Conservation (phyloP, 1,140 invertebrate genomes). For the Hermetia illucens region DNA sequence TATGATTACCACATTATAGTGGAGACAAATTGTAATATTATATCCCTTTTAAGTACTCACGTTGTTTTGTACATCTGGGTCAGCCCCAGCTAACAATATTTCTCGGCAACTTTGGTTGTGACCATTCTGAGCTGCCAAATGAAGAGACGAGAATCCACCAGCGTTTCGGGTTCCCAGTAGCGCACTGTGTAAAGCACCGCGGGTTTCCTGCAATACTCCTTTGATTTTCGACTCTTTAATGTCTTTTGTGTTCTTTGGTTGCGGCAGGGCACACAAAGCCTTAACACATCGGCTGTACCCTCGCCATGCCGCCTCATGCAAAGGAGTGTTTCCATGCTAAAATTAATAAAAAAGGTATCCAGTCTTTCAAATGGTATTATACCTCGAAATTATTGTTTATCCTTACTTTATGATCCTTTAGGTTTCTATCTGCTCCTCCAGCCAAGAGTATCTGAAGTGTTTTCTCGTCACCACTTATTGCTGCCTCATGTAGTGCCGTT, state of each 20-base stretch:
- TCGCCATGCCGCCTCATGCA: slow-evolving; percentile 90
- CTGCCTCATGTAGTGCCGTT: slow-evolving; percentile 22
- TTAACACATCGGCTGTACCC: slow-evolving; percentile 78
- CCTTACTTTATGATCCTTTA: background rate
- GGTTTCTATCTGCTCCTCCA: slow-evolving; percentile 13
- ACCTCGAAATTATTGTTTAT: background rate
- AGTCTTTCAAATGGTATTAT: background rate
- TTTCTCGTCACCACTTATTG: slow-evolving; percentile 20
- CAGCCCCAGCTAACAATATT: slow-evolving; percentile 70
- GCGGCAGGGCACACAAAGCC: slow-evolving; percentile 42
- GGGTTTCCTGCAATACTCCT: slow-evolving; percentile 12
- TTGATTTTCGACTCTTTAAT: slow-evolving; percentile 8
- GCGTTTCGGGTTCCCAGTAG: slow-evolving; percentile 65
- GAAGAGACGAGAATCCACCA: slow-evolving; percentile 83
- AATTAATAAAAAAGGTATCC: slow-evolving; percentile 15
- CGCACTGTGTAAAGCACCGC: slow-evolving; percentile 46
- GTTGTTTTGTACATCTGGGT: slow-evolving; percentile 83
- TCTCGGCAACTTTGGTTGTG: slow-evolving; percentile 91
- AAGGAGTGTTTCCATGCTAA: slow-evolving; percentile 76
- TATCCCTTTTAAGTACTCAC: slow-evolving; percentile 45
- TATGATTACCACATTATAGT: too few relatives aligned
- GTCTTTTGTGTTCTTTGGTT: slow-evolving; percentile 6
- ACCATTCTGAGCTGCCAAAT: slow-evolving; percentile 89
- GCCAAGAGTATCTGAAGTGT: slow-evolving; percentile 17
- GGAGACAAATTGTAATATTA: too few relatives aligned